These are phyloP conservation scores for Pecten maximus DNA, from an alignment of 2,888 invertebrate genomes.

Conservation along the genomic window DNA sequence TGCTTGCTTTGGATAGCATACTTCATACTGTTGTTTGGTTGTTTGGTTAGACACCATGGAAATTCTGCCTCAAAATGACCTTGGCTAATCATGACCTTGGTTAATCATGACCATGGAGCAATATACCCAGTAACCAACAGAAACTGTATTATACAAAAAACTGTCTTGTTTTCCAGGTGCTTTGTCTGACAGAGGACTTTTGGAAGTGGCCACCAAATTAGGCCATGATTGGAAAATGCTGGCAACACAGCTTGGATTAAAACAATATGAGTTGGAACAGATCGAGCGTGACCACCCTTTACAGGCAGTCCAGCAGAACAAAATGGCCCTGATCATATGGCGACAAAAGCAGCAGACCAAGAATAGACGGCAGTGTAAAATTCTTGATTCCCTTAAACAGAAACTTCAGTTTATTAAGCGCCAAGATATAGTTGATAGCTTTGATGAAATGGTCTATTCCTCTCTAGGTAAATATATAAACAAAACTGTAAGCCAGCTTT, in stretches of 20 bases:
- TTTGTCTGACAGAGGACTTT: neutral
- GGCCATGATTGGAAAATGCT: neutral
- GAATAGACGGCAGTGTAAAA: neutral
- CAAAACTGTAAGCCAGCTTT: too few relatives aligned
- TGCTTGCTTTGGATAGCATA: too few relatives aligned
- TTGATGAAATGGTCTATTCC: neutral
- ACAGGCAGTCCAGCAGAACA: neutral
- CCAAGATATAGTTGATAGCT: neutral
- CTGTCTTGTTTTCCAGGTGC: neutral
- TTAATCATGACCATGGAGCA: too few relatives aligned
- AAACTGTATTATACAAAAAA: too few relatives aligned
- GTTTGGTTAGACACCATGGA: too few relatives aligned
- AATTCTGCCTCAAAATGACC: too few relatives aligned
- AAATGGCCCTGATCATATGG: neutral
- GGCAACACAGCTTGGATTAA: neutral
- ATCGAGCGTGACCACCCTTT: neutral
- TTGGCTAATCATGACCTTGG: too few relatives aligned
- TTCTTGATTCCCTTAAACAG: neutral
- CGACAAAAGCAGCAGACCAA: neutral
- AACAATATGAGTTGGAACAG: constrained; percentile 1
- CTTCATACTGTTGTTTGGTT: too few relatives aligned
- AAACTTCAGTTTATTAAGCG: neutral
- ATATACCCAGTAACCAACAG: too few relatives aligned
- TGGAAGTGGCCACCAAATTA: neutral
- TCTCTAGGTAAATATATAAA: neutral